phyloP scores from a whole-genome alignment of 2,888 invertebrate genomes.

The Tetheella fluctuosa region DNA sequence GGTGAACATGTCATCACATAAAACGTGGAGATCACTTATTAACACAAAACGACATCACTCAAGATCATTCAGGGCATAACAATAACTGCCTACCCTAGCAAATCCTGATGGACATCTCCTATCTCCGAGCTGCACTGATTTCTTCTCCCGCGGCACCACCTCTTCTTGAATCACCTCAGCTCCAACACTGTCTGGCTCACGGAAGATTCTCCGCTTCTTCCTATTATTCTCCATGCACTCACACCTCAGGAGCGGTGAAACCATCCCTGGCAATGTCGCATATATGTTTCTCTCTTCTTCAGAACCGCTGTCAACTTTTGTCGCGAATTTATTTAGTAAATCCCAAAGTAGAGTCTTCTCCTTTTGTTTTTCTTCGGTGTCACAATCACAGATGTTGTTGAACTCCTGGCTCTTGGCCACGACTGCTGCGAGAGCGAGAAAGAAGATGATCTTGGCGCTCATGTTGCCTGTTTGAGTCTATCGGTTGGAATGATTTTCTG shows the following conservation, averaged over 20 bases:
- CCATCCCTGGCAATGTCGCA: conserved; percentile 37
- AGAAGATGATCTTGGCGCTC: conserved; percentile 34
- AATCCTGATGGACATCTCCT: neutral
- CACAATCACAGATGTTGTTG: conserved; percentile 30
- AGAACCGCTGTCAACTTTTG: conserved; percentile 22
- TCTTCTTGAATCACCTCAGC: conserved; percentile 6
- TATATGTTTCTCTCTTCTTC: conserved; percentile 21
- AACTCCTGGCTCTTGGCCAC: conserved; percentile 20
- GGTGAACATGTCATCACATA: neutral
- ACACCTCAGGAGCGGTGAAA: conserved; percentile 38
- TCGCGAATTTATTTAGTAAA: conserved; percentile 21
- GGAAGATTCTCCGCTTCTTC: conserved; percentile 35
- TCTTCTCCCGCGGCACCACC: neutral
- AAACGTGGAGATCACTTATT: neutral
- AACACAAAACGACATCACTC: conserved; percentile 1
- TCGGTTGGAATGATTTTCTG: conserved; percentile 30
- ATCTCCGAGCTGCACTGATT: neutral
- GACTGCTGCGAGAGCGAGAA: conserved; percentile 25
- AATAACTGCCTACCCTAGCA: neutral
- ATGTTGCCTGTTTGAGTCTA: conserved; percentile 31
- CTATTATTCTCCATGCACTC: conserved; percentile 40
- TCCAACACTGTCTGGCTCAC: conserved; percentile 11
- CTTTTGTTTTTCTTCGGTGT: neutral
- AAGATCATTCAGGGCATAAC: neutral
- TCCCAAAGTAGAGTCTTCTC: conserved; percentile 26